phyloP scores from a whole-genome alignment of 2,113 vertebrate species.

The Entelurus aequoreus region DNA sequence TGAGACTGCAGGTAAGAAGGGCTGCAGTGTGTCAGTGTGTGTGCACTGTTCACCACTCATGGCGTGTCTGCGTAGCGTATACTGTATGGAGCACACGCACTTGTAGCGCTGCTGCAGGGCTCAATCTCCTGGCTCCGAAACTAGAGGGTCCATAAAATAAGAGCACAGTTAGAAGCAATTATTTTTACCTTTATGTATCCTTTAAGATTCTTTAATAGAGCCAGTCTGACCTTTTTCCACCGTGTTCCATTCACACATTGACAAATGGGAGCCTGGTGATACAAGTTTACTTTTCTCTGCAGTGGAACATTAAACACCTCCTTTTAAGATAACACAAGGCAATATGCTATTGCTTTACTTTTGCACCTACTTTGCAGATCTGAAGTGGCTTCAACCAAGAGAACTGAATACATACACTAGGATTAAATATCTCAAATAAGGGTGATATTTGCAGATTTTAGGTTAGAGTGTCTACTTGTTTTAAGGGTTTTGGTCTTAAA shows the following conservation, averaged over 20 bases:
- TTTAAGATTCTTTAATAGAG: background rate
- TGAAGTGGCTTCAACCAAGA: background rate
- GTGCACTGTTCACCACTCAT: conserved; percentile 44
- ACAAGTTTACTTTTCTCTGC: conserved; percentile 4
- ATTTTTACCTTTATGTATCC: conserved; percentile 15
- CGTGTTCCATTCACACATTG: conserved; percentile 22
- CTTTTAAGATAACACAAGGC: conserved; percentile 6
- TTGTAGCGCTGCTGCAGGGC: background rate
- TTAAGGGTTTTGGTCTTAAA: no score
- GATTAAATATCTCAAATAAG: no score
- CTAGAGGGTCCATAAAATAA: conserved; percentile 3
- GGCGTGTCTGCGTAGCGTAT: conserved; percentile 29
- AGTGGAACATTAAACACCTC: conserved; percentile 3
- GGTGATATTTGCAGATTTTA: no score
- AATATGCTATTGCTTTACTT: conserved; percentile 1
- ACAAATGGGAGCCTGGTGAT: conserved; percentile 9
- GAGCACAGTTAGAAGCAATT: background rate
- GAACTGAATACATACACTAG: background rate
- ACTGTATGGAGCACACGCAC: background rate
- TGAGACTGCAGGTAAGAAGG: conserved; percentile 56
- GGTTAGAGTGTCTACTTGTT: no score
- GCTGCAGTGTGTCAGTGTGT: conserved; percentile 49
- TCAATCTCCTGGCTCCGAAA: conserved; percentile 2
- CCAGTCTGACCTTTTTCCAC: conserved; percentile 18
- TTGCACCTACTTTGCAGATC: background rate